phyloP scores from a whole-genome alignment of 2,797 vertebrate species.

The Pseudomugil gertrudae region DNA sequence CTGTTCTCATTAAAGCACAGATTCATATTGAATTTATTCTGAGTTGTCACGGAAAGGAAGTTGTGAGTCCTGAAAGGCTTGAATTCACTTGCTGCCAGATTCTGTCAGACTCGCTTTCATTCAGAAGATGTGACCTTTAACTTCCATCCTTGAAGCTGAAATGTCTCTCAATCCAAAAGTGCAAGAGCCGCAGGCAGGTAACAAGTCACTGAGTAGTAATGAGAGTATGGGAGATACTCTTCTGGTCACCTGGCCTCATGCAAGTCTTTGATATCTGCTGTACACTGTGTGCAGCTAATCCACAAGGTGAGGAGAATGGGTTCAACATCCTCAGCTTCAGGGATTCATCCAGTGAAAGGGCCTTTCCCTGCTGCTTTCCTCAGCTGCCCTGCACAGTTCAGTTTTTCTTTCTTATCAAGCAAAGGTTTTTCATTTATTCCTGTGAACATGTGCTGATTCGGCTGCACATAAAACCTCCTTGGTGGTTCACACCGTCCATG shows the following conservation, averaged over 20 bases:
- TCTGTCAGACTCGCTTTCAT: neutral
- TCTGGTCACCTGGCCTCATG: constrained; percentile 7
- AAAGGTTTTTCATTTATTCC: constrained; percentile 37
- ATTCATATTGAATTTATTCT: neutral
- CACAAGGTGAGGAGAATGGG: constrained; percentile 19
- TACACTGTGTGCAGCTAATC: constrained; percentile 29
- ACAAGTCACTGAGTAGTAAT: constrained; percentile 16
- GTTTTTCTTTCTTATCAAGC: constrained; percentile 34
- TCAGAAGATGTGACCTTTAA: constrained; percentile 1
- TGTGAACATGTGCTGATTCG: constrained; percentile 15
- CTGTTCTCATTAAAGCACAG: neutral
- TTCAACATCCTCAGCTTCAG: constrained; percentile 25
- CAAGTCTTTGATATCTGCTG: constrained; percentile 10
- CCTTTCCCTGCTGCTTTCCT: constrained; percentile 32
- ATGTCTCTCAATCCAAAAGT: constrained; percentile 6
- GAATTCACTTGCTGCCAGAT: constrained; percentile 4
- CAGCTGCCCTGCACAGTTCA: constrained; percentile 38
- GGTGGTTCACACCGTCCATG: constrained; percentile 3
- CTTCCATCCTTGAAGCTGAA: constrained; percentile 8
- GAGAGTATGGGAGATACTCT: constrained; percentile 14
- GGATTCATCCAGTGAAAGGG: constrained; percentile 36
- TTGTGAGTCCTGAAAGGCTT: neutral
- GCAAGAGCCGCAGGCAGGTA: constrained; percentile 33
- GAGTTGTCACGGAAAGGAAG: neutral
- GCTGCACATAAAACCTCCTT: neutral